Base-by-base conservation (phyloP, 2,888 invertebrate genomes). In the Torymus auratus region DNA sequence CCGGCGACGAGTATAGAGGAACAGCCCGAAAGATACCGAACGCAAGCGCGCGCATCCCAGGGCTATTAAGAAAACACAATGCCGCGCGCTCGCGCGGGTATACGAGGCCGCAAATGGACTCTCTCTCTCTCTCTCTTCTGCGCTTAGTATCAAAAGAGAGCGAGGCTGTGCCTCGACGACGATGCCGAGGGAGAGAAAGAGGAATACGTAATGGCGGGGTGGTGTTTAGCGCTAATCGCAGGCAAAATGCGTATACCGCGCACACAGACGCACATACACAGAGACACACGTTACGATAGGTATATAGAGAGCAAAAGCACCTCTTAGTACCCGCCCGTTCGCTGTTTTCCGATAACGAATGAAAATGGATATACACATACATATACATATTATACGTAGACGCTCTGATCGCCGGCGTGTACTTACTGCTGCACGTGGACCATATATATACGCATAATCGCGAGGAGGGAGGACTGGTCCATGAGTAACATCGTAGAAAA, bases 61-160 rank as follows among this genome's bases (percentile, higher is more conserved):
- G 23, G 84, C 85, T 86, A 87, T 87, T 87, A 88, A 83, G 86
- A 86, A 85, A 86, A 84, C 82, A 86, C 86, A 86, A 85, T 85
- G 68, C 61, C 65, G 84, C 81, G 73, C 58, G 77, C n/a, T n/a
- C n/a, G n/a, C n/a, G n/a, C n/a, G 73, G 23, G 14, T n/a, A n/a
- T n/a, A 13, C 60, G 28, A 28, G 28, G 28, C 56, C 73, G 73
- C 56, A 74, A 74, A 74, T 74, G 73, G 73, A 65, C 65, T 65
- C 65, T 62, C 73, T n/a, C 28, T 55, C 20, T 20, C 53, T 53
- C 28, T 28, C 7, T 3, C 20, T 20, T 20, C 20, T 28, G 28
- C 28, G 28, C 7, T 28, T 28, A 28, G 28, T 28, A 28, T 28
- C 2, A 28, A 28, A 28, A 28, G 28, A 28, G n/a, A 41, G 53